Evolutionary conservation across 37 sponge, comb jelly and placozoan genomes (phyloP), one percentile per base, ranked within the genome.

Genomic region (Diacarnus erythraeanus): DNA sequence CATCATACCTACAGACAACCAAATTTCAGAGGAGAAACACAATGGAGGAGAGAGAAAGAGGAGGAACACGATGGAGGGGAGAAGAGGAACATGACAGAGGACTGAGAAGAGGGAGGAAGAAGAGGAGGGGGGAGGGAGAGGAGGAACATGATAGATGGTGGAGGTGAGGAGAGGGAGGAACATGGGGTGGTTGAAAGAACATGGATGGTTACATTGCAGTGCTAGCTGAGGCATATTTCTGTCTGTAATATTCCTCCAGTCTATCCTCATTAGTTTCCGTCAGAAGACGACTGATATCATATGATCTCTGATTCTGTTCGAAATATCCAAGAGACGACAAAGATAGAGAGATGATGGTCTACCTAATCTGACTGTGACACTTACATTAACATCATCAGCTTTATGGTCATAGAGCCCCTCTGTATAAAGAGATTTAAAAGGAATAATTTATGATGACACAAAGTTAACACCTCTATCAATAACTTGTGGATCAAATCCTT

Each of bases 151-250:
- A n/a, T n/a, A n/a, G n/a, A n/a, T n/a, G n/a, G n/a, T n/a, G n/a
- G 10, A 15, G 51, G 51, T 47, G 51, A 47, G 12, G 51, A 47
- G 51, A 12, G 51, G 51, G 12, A 15, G 51, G 12, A 47, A 47
- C n/a, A n/a, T n/a, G n/a, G n/a, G 12, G 51, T 15, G 6, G 51
- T 47, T 12, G 12, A 15, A 47, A 47, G 51, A 6, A 15, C 12
- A 47, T 6, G 51, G 51, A 47, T 47, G 51, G 20, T 38, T 59
- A 94, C 83, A 68, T 78, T 22, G 81, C 75, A 23, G 83, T 83
- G 38, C 82, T 75, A 36, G 84, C 71, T 25, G 64, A 74, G 44
- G 88, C 94, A 82, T 92, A 97, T 75, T 92, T 91, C 81, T 92
- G 77, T 21, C 84, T 68, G 75, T 86, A 88, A 39, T 93, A 93